Evolutionary conservation across 2,797 vertebrate genomes (phyloP), one percentile per base, ranked within the genome.

Genomic region (Thripadectes ignobilis): DNA sequence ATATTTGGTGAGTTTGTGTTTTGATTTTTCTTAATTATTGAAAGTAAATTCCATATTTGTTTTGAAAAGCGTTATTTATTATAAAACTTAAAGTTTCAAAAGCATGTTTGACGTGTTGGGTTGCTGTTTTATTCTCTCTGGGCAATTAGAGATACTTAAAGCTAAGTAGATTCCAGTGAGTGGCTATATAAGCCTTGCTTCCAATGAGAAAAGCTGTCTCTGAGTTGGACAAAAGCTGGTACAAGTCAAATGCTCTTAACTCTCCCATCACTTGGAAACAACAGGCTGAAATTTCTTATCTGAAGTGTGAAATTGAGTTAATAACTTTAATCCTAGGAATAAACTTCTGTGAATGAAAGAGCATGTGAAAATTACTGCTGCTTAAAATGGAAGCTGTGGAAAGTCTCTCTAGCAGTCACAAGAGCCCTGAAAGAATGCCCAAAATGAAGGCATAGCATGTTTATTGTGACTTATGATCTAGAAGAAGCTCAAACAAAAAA

Each of bases 1-100:
- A 88, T 99, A 93, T 99, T 99, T 96, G 99, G 99, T 99, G 98
- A 98, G 97, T 90, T 67, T 73, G 46, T 59, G 5, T 36, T 54
- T 49, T 15, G 6, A 43, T 65, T 62, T 54, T 69, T 77, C 27
- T 58, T 41, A 30, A 75, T 57, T 79, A 84, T 48, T 63, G 52
- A 36, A 88, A 46, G 5, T 78, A 38, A 4, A 65, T 26, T 65
- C 36, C 10, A 12, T 92, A 27, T 48, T 82, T 1, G 34, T 85
- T 85, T 83, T 63, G 2, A 85, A 91, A 87, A 75, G 6, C 7
- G 18, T 36, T 24, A 0, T 39, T 26, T 57, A 7, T 57, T 58
- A 32, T 32, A n/a, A 65, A 79, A 71, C 34, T 83, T 80, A 30
- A 71, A 54, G 22, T 73, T 93, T 69, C 62, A 24, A 69, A 87